A percentile compares a stretch with the other conserved stretches of the same genome.
These are phyloP conservation scores for Rhea pennata DNA, from an alignment of 2,113 vertebrate genomes.

Conservation along the genomic window DNA sequence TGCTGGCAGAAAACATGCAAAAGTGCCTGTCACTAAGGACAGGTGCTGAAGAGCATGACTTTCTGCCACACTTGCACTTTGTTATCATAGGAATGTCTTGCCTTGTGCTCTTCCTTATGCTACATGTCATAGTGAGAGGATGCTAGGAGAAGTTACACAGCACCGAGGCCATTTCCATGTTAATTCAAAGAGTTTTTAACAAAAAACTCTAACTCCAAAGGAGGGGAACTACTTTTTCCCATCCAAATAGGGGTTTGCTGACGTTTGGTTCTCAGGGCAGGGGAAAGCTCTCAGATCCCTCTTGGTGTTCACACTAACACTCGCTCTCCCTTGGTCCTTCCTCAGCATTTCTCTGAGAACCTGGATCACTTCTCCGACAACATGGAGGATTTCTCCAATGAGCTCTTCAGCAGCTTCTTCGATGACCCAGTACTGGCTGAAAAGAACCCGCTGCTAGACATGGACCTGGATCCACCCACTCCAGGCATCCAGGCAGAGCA, in stretches of 20 bases:
- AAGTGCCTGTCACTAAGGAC: constrained; percentile 10
- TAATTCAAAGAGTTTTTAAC: background rate
- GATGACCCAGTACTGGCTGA: constrained; percentile 94
- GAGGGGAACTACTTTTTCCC: background rate
- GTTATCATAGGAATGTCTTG: constrained; percentile 18
- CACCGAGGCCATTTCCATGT: background rate
- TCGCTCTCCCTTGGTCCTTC: background rate
- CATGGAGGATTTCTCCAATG: constrained; percentile 98
- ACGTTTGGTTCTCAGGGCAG: background rate
- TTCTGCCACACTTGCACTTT: constrained; percentile 15
- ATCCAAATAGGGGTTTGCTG: background rate
- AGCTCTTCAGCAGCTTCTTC: constrained; percentile 97
- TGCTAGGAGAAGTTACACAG: background rate
- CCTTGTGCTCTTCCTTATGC: background rate
- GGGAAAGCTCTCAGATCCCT: background rate
- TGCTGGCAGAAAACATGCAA: constrained; percentile 40
- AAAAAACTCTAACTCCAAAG: background rate
- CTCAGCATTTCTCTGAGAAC: constrained; percentile 82
- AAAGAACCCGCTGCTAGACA: constrained; percentile 90
- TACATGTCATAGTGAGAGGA: background rate
- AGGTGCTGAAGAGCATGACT: background rate
- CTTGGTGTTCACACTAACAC: background rate
- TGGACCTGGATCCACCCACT: constrained; percentile 91
- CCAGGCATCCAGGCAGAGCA: constrained; percentile 97
- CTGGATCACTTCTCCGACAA: constrained; percentile 94